Evolutionary conservation across 2,888 invertebrate species (phyloP), one percentile per base, ranked within the genome.

Genomic region (Calephelis perditalis): DNA sequence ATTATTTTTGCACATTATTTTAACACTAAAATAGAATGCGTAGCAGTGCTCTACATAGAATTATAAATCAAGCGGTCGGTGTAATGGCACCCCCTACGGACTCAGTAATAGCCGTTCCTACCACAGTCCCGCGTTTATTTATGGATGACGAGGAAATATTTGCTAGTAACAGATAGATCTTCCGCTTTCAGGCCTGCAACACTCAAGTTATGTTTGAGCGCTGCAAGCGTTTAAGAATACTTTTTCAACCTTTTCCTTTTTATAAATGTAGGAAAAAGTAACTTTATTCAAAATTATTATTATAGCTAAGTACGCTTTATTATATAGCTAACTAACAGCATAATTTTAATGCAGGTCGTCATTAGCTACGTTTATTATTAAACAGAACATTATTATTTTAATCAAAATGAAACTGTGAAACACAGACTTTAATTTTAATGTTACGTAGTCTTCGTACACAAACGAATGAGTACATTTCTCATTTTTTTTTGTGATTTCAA

Each of bases 41-140:
- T 36, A 54, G n/a, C 35, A 10, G n/a, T n/a, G 36, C 35, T 35
- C 35, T 26, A 4, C 35, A 10, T 6, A 54, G 52, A 15, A 36
- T 54, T 54, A 54, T 54, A 54, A 54, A 54, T 54, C 52, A 54
- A 54, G 36, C 52, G 35, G 52, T 26, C 52, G 52, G 52, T 35
- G 7, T 54, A 54, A 54, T 54, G 52, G 35, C 11, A 9, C 52
- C 52, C 52, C 52, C 36, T 4, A 35, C 11, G 52, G 52, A 35
- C n/a, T 35, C 10, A 11, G 52, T 54, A 54, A 54, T 54, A 10
- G 52, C 52, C 52, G 36, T 52, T 52, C 35, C 36, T 52, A 40
- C 40, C 40, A 6, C 52, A 52, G 35, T 26, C 52, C 6, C 52
- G 52, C 7, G 35, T 54, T 54, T 54, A 54, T 54, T 36, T 54